A percentile compares a stretch with the other conserved stretches of the same genome.
Conservation (phyloP, 2,888 invertebrate species). For the Dermolepida albohirtum region DNA sequence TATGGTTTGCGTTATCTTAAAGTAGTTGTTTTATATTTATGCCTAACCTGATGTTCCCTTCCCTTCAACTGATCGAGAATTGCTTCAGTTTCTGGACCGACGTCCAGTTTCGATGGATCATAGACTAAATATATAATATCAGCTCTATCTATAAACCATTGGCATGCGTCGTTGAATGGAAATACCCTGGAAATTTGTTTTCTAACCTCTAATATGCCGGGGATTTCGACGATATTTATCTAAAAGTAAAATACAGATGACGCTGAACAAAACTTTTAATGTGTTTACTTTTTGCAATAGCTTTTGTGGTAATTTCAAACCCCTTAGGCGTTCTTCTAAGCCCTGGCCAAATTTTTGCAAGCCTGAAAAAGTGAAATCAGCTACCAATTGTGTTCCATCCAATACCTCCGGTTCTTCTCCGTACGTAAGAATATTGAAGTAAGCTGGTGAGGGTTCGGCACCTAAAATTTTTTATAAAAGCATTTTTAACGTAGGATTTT, state of each 20-base stretch:
- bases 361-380: slow-evolving; percentile 93
- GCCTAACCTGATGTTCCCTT: slow-evolving; percentile 84
- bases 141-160: slow-evolving; percentile 97
- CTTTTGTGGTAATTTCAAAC: slow-evolving; percentile 83
- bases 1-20: slow-evolving; percentile 4
- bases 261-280: slow-evolving; percentile 21
- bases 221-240: slow-evolving; percentile 97
- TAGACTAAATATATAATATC: slow-evolving; percentile 96
- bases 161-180: slow-evolving; percentile 95
- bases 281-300: slow-evolving; percentile 84
- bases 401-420: slow-evolving; percentile 87
- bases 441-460: slow-evolving; percentile 93
- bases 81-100: slow-evolving; percentile 94
- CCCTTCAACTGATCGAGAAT: slow-evolving; percentile 95
- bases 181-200: slow-evolving; percentile 93
- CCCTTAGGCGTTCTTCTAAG: slow-evolving; percentile 87
- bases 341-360: slow-evolving; percentile 96
- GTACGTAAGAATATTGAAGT: slow-evolving; percentile 91
- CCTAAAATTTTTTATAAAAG: slow-evolving; percentile 72
- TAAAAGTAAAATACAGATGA: slow-evolving; percentile 59
- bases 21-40: slow-evolving; percentile 1
- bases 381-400: slow-evolving; percentile 94
- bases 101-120: slow-evolving; percentile 95
- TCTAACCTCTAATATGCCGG: slow-evolving; percentile 93
- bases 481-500: too few relatives aligned